Percentiles rank a stretch among this genome's conserved stretches.
phyloP scores from a whole-genome alignment of 2,113 vertebrate species.

The Isurus oxyrinchus region DNA sequence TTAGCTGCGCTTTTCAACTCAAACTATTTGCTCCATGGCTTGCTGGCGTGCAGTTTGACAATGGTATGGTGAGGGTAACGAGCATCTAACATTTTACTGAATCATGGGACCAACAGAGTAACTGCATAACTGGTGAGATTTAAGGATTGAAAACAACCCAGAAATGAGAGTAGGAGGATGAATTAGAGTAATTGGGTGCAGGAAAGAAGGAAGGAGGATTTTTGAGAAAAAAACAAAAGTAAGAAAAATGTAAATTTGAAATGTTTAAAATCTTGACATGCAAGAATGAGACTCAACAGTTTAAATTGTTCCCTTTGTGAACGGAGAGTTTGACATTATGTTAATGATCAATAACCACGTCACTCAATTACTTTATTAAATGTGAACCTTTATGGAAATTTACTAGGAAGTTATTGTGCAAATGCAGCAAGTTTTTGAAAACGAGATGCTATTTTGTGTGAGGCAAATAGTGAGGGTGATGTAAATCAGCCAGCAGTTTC shows the following conservation, averaged over 20 bases:
- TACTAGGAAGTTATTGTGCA: background rate
- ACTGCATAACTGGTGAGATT: no score
- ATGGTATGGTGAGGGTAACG: background rate
- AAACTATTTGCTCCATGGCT: background rate
- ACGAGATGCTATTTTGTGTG: background rate
- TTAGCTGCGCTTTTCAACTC: background rate
- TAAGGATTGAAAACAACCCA: background rate
- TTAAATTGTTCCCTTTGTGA: constrained; percentile 23
- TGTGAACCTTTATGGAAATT: background rate
- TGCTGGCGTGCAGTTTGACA: background rate
- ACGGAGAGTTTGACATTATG: constrained; percentile 44
- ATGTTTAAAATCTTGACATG: background rate
- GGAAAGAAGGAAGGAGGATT: background rate
- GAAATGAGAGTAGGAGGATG: background rate
- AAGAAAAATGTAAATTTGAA: background rate
- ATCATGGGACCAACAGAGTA: background rate
- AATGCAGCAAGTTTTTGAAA: background rate
- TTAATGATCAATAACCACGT: constrained; percentile 43
- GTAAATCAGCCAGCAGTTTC: background rate
- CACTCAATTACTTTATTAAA: constrained; percentile 10
- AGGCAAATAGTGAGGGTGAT: background rate
- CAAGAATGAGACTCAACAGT: background rate
- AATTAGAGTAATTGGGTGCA: background rate
- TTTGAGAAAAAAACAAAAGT: background rate
- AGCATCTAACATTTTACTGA: background rate